phyloP scores from a whole-genome alignment of 1,140 invertebrate genomes.

The Trinorchestia longiramus region DNA sequence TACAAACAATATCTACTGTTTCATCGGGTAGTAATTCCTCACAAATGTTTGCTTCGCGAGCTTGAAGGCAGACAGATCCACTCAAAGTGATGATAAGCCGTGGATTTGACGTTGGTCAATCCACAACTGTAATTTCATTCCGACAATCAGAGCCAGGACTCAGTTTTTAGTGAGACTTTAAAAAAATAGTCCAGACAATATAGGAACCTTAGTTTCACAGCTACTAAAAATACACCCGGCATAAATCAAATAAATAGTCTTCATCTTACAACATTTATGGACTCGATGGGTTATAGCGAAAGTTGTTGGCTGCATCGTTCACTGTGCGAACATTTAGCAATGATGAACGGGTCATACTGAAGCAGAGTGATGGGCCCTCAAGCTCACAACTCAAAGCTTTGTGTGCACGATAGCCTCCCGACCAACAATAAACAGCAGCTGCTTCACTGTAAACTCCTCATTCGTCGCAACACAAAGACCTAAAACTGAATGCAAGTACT shows the following conservation, averaged over 20 bases:
- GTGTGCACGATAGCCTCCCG: not conserved
- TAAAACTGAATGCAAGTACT: too few species aligned
- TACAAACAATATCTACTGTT: not conserved
- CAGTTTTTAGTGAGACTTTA: too few species aligned
- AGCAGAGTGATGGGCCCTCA: not conserved
- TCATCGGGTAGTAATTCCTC: not conserved
- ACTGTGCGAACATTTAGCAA: too few species aligned
- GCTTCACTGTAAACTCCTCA: not conserved
- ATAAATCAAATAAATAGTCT: not conserved
- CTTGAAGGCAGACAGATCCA: not conserved
- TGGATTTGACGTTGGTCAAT: not conserved
- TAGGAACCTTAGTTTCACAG: too few species aligned
- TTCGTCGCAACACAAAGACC: not conserved
- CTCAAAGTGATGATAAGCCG: not conserved
- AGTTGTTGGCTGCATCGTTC: not conserved
- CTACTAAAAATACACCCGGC: too few species aligned
- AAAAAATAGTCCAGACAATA: too few species aligned
- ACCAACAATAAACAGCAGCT: not conserved
- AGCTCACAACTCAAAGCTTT: not conserved
- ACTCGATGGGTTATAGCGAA: not conserved
- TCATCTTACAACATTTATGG: not conserved
- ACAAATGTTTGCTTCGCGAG: not conserved
- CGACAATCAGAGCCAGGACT: too few species aligned
- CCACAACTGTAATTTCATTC: too few species aligned
- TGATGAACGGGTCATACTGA: not conserved